Evolutionary conservation across 2,888 invertebrate species (phyloP).

Genomic region (Steromphala cineraria): DNA sequence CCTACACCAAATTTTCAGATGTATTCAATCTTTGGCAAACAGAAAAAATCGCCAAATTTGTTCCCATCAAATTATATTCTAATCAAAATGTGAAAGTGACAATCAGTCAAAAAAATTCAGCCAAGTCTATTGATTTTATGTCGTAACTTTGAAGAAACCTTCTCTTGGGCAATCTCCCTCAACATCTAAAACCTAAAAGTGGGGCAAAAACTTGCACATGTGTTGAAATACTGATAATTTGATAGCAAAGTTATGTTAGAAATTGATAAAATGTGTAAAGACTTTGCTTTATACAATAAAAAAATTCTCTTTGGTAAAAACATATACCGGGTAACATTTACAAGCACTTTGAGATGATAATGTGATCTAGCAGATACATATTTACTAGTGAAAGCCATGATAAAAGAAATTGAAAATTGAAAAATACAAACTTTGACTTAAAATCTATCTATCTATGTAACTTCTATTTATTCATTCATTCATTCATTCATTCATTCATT

Average conservation of each 20-base stretch:
- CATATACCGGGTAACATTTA: no score
- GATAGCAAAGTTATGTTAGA: neutral
- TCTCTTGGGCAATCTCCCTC: neutral
- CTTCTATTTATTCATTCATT: no score
- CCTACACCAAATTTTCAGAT: no score
- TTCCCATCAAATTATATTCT: slow-evolving; percentile 1
- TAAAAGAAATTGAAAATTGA: no score
- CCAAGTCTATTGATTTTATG: neutral
- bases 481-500: no score
- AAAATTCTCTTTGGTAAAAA: no score
- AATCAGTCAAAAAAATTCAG: neutral
- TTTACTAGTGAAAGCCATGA: no score
- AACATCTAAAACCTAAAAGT: neutral
- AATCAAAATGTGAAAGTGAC: neutral
- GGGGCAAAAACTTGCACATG: neutral
- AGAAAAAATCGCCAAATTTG: neutral
- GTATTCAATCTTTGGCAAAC: neutral
- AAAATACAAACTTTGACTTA: no score
- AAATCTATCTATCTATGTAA: no score
- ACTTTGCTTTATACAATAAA: neutral
- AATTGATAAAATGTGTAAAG: neutral
- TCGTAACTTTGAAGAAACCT: neutral
- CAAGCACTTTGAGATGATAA: no score
- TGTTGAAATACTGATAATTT: neutral
- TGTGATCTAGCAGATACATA: no score